Base-by-base conservation (phyloP, 2,113 vertebrate species). In the Hylia prasina region DNA sequence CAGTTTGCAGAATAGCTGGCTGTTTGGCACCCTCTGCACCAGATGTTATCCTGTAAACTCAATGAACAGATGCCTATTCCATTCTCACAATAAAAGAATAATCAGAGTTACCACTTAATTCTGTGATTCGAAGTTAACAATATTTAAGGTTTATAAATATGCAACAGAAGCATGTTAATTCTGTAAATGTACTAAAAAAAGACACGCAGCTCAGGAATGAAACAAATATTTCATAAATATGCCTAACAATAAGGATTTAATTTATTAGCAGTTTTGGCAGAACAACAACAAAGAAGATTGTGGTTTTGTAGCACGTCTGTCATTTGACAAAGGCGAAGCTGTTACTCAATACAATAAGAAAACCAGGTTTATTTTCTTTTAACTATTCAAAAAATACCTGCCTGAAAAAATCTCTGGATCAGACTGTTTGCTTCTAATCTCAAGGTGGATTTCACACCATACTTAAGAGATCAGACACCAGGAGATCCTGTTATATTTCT, bases 191-290 rank as follows among this genome's bases (percentile, higher is more conserved):
- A 50, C 47, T 61, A 4, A 61, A 72, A 73, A 89, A 72, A 39
- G 60, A 50, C 71, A 80, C 0, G 0, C 21, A 89, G 44, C 51
- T 81, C 44, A 30, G 90, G 50, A 95, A 90, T 66, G 63, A 96
- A 82, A 48, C 56, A 83, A 92, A 78, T 53, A 79, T 90, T 72
- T 90, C 61, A 93, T 83, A 90, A 94, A 86, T 75, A 87, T 2
- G 31, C 21, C 72, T 94, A 81, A 95, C 76, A 93, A 90, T 64
- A 83, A 75, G n/a, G 56, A 89, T 87, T 93, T 90, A 84, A 95
- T 89, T 96, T 92, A 95, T 96, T 86, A 94, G 53, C n/a, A 60
- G 31, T 90, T 92, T 92, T 89, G 90, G 88, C 88, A 96, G 82
- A 93, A 92, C 35, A 87, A 84, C 64, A 57, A 69, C 72, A 87